Percentiles rank a stretch among this genome's conserved stretches.
These are phyloP conservation scores for Mesorhabditis spiculigera DNA, from an alignment of 2,888 invertebrate species.

Conservation along the genomic window DNA sequence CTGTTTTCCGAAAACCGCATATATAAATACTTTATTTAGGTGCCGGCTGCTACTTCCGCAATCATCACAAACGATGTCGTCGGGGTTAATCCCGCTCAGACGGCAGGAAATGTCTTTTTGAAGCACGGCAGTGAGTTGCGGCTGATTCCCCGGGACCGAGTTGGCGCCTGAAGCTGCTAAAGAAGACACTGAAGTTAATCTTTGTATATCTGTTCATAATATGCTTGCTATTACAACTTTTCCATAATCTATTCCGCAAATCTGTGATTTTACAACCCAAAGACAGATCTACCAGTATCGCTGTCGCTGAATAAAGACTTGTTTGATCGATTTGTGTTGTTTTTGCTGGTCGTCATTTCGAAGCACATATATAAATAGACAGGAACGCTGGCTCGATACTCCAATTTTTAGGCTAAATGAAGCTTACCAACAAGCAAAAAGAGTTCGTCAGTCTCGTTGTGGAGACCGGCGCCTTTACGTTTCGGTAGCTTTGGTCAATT, in stretches of 20 bases:
- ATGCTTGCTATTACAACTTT: too few relatives aligned
- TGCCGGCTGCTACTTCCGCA: constrained; percentile 91
- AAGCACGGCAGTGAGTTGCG: constrained; percentile 95
- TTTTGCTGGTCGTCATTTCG: too few relatives aligned
- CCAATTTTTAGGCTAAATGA: neutral
- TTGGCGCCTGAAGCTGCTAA: constrained; percentile 66
- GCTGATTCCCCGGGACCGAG: constrained; percentile 93
- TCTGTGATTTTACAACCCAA: too few relatives aligned
- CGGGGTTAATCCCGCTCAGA: constrained; percentile 87
- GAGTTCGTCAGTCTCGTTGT: constrained; percentile 4
- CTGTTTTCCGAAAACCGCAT: neutral
- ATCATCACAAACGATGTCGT: constrained; percentile 99
- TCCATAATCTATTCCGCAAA: too few relatives aligned
- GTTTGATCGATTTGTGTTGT: too few relatives aligned
- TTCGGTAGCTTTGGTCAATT: neutral
- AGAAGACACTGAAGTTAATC: too few relatives aligned
- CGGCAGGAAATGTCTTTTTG: constrained; percentile 85
- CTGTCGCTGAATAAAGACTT: too few relatives aligned
- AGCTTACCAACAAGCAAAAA: neutral
- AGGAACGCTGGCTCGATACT: too few relatives aligned
- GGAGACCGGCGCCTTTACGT: neutral
- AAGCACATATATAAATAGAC: too few relatives aligned
- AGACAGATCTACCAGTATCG: too few relatives aligned
- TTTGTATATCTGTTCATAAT: too few relatives aligned
- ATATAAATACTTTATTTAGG: constrained; percentile 15